phyloP scores from a whole-genome alignment of 2,888 invertebrate genomes.

The Eupithecia centaureata region DNA sequence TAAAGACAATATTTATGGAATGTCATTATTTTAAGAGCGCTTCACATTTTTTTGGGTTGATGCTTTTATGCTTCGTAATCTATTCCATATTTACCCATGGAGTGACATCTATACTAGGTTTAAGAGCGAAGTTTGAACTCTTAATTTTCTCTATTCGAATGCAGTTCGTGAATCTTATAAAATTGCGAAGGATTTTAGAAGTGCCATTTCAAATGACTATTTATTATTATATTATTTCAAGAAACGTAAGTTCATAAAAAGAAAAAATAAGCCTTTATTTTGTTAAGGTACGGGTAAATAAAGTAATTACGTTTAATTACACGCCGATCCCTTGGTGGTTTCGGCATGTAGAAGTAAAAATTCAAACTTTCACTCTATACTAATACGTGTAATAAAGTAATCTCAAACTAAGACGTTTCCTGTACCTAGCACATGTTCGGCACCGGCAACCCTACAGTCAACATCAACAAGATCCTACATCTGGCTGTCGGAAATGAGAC shows the following conservation, averaged over 20 bases:
- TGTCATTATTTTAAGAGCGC: slow-evolving; percentile 15
- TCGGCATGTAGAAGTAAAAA: not conserved
- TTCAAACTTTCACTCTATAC: not conserved
- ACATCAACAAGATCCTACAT: slow-evolving; percentile 53
- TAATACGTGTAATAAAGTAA: slow-evolving; percentile 49
- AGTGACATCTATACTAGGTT: not conserved
- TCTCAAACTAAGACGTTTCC: slow-evolving; percentile 66
- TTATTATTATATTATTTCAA: too few relatives aligned
- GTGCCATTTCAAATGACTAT: not conserved
- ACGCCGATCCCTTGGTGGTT: not conserved
- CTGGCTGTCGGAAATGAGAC: slow-evolving; percentile 65
- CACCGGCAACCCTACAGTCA: slow-evolving; percentile 43
- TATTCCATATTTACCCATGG: not conserved
- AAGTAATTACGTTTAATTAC: not conserved
- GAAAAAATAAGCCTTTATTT: not conserved
- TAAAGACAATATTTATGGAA: slow-evolving; percentile 15
- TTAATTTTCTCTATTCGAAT: not conserved
- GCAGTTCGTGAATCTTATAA: not conserved
- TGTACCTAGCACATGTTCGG: slow-evolving; percentile 58
- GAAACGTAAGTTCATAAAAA: not conserved
- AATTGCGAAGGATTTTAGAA: not conserved
- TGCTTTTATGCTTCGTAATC: slow-evolving; percentile 16
- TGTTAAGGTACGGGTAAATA: too few relatives aligned
- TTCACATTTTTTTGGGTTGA: not conserved
- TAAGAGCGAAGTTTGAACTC: not conserved